phyloP scores from a whole-genome alignment of 1,140 invertebrate species.

The Ceratosolen fusciceps region DNA sequence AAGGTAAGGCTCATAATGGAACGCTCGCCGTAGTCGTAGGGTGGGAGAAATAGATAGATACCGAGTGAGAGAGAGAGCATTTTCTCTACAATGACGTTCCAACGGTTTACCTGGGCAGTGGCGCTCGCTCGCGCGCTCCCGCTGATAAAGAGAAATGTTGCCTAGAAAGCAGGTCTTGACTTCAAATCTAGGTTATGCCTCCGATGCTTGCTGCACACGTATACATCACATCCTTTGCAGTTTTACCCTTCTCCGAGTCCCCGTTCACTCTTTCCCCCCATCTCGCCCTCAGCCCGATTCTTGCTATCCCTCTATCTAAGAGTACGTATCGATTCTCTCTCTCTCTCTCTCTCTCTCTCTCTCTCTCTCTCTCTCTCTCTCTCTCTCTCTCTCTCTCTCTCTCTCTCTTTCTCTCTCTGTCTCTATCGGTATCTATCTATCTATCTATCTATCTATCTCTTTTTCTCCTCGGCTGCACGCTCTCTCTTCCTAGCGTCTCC shows the following conservation, averaged over 20 bases:
- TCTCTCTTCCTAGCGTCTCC: background rate
- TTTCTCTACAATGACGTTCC: slow-evolving; percentile 61
- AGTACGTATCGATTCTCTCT: too few species aligned
- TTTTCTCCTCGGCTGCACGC: background rate
- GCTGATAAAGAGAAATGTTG: slow-evolving; percentile 72
- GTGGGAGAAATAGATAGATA: background rate
- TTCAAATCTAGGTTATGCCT: slow-evolving; percentile 68
- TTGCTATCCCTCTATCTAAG: too few species aligned
- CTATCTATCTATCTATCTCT: background rate
- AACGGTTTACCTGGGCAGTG: slow-evolving; percentile 57
- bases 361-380: background rate
- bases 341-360: slow-evolving; percentile 3
- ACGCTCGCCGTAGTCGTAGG: too few species aligned
- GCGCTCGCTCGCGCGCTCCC: slow-evolving; percentile 53
- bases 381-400: too few species aligned
- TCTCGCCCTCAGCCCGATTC: background rate
- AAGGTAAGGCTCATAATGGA: background rate
- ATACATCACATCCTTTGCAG: slow-evolving; percentile 37
- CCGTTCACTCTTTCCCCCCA: background rate
- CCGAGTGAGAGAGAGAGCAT: slow-evolving; percentile 39
- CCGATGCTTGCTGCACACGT: slow-evolving; percentile 57
- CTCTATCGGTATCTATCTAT: background rate
- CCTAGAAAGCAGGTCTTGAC: slow-evolving; percentile 72
- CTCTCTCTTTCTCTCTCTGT: background rate
- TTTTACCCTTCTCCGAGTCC: slow-evolving; percentile 63